Conservation (phyloP, 2,113 vertebrate genomes). For the Mus musculus region DNA sequence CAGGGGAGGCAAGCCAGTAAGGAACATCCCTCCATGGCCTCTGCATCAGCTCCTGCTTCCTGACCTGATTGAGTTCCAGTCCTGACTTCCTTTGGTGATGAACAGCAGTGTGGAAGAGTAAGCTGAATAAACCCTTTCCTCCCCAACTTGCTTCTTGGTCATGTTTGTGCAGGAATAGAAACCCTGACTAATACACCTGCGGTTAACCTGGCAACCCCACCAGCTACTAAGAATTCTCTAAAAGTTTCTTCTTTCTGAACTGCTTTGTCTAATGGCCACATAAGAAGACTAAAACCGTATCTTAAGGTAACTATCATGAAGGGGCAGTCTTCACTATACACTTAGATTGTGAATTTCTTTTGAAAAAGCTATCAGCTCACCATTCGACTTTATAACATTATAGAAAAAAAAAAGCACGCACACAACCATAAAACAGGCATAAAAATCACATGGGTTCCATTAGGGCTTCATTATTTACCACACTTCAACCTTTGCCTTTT, state of each 20-base stretch:
- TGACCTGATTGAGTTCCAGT: too few species aligned
- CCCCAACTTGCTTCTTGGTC: too few species aligned
- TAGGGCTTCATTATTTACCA: slow-evolving; percentile 20
- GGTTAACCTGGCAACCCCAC: background rate
- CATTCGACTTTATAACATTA: background rate
- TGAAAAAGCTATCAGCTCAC: background rate
- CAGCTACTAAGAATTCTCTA: background rate
- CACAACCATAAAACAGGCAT: background rate
- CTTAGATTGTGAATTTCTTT: background rate
- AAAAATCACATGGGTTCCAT: background rate
- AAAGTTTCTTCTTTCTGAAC: background rate
- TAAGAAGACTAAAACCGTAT: background rate
- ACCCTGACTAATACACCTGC: background rate
- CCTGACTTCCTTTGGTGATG: too few species aligned
- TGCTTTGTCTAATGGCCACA: background rate
- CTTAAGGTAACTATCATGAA: background rate
- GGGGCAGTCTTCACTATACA: background rate
- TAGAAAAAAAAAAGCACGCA: background rate
- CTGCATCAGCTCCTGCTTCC: too few species aligned
- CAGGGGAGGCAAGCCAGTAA: too few species aligned
- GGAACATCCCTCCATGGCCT: too few species aligned
- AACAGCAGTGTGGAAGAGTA: too few species aligned
- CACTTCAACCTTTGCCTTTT: background rate
- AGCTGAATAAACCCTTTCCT: too few species aligned
- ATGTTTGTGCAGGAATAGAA: too few species aligned